A percentile compares a stretch with the other conserved stretches of the same genome.
Evolutionary conservation across 2,888 invertebrate species (phyloP).

Genomic region (Eupithecia subumbrata): DNA sequence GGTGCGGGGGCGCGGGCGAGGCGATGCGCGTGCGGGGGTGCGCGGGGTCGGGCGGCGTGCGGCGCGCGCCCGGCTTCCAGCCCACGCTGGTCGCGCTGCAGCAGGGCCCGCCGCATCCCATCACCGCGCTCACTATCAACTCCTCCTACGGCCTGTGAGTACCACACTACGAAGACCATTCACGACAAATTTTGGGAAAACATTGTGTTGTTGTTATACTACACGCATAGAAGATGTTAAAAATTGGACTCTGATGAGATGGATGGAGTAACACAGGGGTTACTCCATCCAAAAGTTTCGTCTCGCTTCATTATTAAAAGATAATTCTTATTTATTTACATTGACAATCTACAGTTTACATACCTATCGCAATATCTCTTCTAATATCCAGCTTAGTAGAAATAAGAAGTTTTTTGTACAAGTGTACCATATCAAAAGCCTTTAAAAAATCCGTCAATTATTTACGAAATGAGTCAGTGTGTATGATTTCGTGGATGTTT

Average conservation of each 20-base stretch:
- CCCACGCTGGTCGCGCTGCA: slow-evolving; percentile 97
- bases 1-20: slow-evolving; percentile 50
- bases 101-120: slow-evolving; percentile 92
- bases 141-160: slow-evolving; percentile 99
- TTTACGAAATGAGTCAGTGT: not conserved
- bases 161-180: not conserved
- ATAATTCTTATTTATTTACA: not conserved
- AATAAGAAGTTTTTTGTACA: not conserved
- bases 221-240: not conserved
- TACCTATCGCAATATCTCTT: not conserved
- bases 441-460: not conserved
- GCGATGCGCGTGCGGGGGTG: slow-evolving; percentile 71
- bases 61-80: slow-evolving; percentile 98
- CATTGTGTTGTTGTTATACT: not conserved
- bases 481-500: not conserved
- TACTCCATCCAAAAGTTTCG: not conserved
- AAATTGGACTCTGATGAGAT: not conserved
- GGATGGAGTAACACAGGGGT: not conserved
- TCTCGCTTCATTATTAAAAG: not conserved
- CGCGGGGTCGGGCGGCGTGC: slow-evolving; percentile 78
- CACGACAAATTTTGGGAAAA: not conserved
- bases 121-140: slow-evolving; percentile 96
- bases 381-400: not conserved
- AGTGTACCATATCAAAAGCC: not conserved
- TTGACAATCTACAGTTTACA: not conserved